Conservation (phyloP, 2,888 invertebrate genomes). For the Phengaris arion region DNA sequence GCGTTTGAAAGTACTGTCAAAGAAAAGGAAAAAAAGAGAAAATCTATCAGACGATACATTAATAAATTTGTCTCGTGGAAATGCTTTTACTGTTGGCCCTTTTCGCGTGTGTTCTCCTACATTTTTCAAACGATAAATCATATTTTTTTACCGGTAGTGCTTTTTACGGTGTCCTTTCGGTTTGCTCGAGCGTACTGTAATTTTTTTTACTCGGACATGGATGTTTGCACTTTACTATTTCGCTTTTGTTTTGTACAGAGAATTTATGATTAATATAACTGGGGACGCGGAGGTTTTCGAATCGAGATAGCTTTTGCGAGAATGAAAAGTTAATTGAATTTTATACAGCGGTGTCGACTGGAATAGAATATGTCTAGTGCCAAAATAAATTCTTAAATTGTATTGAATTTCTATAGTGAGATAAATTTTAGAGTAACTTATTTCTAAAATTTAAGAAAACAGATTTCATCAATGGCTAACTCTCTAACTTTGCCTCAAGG, state of each 20-base stretch:
- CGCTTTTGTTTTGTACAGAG: constrained; percentile 68
- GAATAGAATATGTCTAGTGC: background rate
- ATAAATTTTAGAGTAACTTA: too few relatives aligned
- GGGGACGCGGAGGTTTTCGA: constrained; percentile 41
- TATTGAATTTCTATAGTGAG: too few relatives aligned
- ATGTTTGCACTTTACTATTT: constrained; percentile 68
- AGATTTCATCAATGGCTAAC: too few relatives aligned
- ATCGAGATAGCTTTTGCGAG: constrained; percentile 35
- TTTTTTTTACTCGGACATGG: constrained; percentile 74
- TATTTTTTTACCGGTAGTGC: constrained; percentile 78
- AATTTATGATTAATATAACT: constrained; percentile 67
- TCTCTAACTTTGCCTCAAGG: too few relatives aligned
- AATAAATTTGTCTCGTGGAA: constrained; percentile 77
- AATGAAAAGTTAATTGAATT: constrained; percentile 23
- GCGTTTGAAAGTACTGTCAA: background rate
- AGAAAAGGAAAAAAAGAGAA: constrained; percentile 47
- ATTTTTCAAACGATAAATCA: constrained; percentile 80
- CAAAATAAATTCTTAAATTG: too few relatives aligned
- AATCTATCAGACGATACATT: constrained; percentile 64
- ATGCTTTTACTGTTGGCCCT: constrained; percentile 72
- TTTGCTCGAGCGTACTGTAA: constrained; percentile 72
- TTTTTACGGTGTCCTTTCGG: constrained; percentile 77
- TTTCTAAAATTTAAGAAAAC: too few relatives aligned
- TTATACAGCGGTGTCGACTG: background rate
- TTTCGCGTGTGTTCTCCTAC: constrained; percentile 76